Base-by-base conservation (phyloP, 2,113 vertebrate genomes). In the Toxostoma redivivum region DNA sequence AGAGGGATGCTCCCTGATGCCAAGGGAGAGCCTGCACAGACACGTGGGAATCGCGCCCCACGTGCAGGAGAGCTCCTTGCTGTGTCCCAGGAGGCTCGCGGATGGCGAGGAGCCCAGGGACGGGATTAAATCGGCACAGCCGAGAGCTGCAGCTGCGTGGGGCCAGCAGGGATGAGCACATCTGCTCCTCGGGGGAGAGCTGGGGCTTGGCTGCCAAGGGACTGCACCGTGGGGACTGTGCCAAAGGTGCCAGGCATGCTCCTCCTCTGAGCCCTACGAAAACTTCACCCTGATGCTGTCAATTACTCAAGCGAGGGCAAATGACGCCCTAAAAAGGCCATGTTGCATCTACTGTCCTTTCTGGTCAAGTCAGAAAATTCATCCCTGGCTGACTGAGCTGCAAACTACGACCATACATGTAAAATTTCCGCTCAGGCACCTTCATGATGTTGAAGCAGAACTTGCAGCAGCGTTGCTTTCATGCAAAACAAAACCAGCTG, bases 61-160 rank as follows among this genome's bases (percentile, higher is more conserved):
- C 6, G 10, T 0, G 2, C 50, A 61, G 30, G 53, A 27, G 15
- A 69, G 5, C 42, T 27, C 70, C 17, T 45, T 0, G 0, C n/a
- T 61, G 25, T 35, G 69, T 69, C 77, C 45, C 83, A 54, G 0
- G 0, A 30, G 58, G 45, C 40, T 83, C 0, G 0, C 45, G 57
- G 80, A 66, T 69, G 47, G 71, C 25, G 0, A 2, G 10, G 56
- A 85, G 62, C 31, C 66, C 79, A 83, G 80, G 38, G 33, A 60
- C 1, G 0, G 54, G 60, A 82, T 23, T 33, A 30, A 88, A 57
- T 12, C 5, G 1, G 21, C 38, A 69, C 58, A 81, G 54, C 53
- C 24, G 0, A 61, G 37, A 65, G 62, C 71, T 90, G 93, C 79
- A 95, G 67, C 58, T n/a, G 66, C 28, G 44, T 27, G 45, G 60